Evolutionary conservation across 2,113 vertebrate genomes (phyloP).

Genomic region (Nycticryphes semicollaris): DNA sequence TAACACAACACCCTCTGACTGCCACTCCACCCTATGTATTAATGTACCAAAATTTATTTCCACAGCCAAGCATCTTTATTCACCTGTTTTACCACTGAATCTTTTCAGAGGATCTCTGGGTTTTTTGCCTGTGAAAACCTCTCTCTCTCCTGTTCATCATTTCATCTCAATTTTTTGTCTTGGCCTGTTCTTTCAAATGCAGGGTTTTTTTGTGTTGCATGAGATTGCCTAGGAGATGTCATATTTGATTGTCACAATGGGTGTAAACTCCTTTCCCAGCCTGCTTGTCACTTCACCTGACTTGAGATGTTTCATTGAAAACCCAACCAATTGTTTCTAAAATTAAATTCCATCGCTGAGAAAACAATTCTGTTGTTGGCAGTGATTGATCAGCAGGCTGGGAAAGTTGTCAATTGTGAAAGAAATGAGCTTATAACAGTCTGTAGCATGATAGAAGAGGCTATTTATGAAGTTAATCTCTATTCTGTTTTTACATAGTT

Average conservation of each 20-base stretch:
- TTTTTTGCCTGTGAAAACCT: background rate
- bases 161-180: background rate
- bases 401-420: background rate
- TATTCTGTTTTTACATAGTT: background rate
- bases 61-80: background rate
- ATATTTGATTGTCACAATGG: background rate
- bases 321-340: background rate
- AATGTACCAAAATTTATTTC: background rate
- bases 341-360: background rate
- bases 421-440: background rate
- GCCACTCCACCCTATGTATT: background rate
- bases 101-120: background rate
- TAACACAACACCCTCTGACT: background rate
- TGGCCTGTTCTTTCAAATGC: background rate
- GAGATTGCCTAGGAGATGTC: background rate
- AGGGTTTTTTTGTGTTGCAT: background rate
- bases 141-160: background rate
- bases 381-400: background rate
- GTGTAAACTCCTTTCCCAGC: background rate
- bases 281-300: background rate
- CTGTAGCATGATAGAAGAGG: background rate
- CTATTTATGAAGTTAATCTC: conserved; percentile 5
- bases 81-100: background rate
- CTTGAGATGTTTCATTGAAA: background rate
- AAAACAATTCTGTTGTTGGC: background rate